A percentile compares a stretch with the other conserved stretches of the same genome.
Conservation (phyloP, 2,797 vertebrate species). For the Anabacerthia variegaticeps region DNA sequence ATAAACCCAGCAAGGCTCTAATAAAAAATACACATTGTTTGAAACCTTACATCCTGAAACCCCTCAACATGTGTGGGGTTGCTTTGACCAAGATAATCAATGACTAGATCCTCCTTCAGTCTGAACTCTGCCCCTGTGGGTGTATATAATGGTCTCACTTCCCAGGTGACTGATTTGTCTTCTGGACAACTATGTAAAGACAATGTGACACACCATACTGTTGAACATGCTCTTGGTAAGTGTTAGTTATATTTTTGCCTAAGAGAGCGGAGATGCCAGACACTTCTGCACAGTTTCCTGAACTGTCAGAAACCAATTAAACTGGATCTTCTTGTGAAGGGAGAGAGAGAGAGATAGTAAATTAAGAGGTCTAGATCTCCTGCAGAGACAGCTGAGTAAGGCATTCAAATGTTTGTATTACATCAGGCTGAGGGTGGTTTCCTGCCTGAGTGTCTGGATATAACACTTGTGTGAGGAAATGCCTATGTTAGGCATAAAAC, state of each 20-base stretch:
- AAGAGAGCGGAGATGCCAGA: background rate
- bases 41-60: background rate
- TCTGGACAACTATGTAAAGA: background rate
- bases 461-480: background rate
- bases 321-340: background rate
- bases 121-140: background rate
- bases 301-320: background rate
- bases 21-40: background rate
- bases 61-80: background rate
- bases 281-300: background rate
- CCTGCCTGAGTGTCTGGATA: background rate
- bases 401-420: background rate
- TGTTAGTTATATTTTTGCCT: background rate
- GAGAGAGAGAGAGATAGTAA: background rate
- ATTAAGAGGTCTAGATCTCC: background rate
- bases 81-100: background rate
- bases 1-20: background rate
- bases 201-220: accelerated
- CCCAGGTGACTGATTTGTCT: background rate
- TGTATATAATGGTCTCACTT: background rate
- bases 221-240: background rate
- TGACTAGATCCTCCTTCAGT: background rate
- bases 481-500: background rate
- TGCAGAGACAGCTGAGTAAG: background rate
- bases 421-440: background rate